A percentile compares a stretch with the other conserved stretches of the same genome.
Evolutionary conservation across 2,113 vertebrate genomes (phyloP).

Genomic region (Progne subis): DNA sequence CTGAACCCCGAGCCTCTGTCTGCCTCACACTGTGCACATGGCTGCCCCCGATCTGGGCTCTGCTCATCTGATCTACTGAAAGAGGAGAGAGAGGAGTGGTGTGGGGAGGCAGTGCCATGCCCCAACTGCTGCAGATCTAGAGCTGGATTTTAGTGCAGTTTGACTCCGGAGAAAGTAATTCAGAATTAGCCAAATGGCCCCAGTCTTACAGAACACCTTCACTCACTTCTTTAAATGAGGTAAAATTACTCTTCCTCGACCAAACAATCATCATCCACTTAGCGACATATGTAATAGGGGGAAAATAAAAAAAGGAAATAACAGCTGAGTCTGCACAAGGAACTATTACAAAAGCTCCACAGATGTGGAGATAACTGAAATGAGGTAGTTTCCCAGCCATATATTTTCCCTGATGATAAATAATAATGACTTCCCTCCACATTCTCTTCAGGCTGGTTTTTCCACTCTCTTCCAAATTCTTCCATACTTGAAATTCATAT

Average conservation of each 20-base stretch:
- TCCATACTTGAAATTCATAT: not conserved
- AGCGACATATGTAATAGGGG: not conserved
- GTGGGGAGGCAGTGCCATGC: rapidly evolving
- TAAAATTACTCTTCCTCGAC: not conserved
- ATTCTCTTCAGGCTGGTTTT: not conserved
- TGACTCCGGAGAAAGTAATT: not conserved
- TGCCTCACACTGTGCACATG: rapidly evolving
- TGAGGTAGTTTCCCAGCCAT: not conserved
- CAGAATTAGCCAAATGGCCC: not conserved
- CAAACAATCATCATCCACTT: not conserved
- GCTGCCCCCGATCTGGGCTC: not conserved
- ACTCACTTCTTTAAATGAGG: not conserved
- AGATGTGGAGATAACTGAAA: not conserved
- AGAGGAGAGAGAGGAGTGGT: not conserved
- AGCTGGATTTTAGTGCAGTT: not conserved
- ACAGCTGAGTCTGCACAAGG: not conserved
- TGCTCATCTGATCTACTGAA: not conserved
- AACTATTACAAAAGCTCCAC: not conserved
- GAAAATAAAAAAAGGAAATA: not conserved
- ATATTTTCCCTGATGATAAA: not conserved
- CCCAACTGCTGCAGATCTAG: rapidly evolving
- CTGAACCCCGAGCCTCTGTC: not conserved
- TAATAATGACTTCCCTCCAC: not conserved
- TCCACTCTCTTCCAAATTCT: not conserved
- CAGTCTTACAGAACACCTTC: not conserved